These are phyloP conservation scores for Crioceris asparagi DNA, from an alignment of 2,888 invertebrate genomes.

Conservation along the genomic window DNA sequence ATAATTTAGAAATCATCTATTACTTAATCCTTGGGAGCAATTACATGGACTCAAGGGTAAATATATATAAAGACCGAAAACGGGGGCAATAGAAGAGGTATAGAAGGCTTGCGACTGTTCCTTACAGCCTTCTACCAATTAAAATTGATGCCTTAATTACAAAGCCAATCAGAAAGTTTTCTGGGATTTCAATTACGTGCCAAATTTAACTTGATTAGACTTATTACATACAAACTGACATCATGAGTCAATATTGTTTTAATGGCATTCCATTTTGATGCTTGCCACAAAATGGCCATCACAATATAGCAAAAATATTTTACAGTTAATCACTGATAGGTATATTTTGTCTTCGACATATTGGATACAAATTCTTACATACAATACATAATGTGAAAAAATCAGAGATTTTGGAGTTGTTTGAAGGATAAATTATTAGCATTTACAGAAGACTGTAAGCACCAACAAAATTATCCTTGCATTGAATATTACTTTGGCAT, in stretches of 20 bases:
- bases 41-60: slow-evolving; percentile 31
- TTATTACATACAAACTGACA: slow-evolving; percentile 25
- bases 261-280: slow-evolving; percentile 6
- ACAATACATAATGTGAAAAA: too few relatives aligned
- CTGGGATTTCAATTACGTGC: slow-evolving; percentile 30
- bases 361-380: too few relatives aligned
- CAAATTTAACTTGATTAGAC: slow-evolving; percentile 31
- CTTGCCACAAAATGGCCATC: neutral
- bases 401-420: too few relatives aligned
- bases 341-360: too few relatives aligned
- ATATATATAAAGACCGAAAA: slow-evolving; percentile 25
- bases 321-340: too few relatives aligned
- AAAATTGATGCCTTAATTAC: slow-evolving; percentile 38
- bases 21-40: slow-evolving; percentile 35
- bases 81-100: slow-evolving; percentile 9
- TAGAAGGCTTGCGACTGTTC: slow-evolving; percentile 2
- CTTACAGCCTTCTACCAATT: slow-evolving; percentile 31
- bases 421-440: too few relatives aligned
- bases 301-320: too few relatives aligned
- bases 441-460: too few relatives aligned
- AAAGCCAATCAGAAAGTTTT: slow-evolving; percentile 37
- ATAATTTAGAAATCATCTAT: slow-evolving; percentile 35
- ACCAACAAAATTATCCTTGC: too few relatives aligned
- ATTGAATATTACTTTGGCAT: too few relatives aligned
- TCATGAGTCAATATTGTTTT: slow-evolving; percentile 23